Conservation (phyloP, 2,113 vertebrate genomes). For the Potamarius usumacintae region DNA sequence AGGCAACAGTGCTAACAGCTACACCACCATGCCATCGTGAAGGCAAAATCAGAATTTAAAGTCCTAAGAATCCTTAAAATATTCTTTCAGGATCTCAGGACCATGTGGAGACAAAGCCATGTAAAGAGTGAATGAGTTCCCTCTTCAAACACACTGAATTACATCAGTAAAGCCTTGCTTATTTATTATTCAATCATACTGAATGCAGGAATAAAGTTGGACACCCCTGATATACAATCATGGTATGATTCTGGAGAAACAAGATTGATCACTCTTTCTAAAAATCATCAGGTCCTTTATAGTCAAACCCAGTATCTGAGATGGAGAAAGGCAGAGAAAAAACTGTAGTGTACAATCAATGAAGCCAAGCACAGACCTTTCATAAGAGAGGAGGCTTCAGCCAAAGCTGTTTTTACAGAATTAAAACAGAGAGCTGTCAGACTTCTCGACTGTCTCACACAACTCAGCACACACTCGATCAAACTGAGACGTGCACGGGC, state of each 20-base stretch:
- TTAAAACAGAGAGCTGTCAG: constrained; percentile 48
- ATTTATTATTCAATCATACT: background rate
- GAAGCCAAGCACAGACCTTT: constrained; percentile 21
- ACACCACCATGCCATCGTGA: too few species aligned
- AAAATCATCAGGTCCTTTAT: background rate
- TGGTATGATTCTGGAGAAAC: background rate
- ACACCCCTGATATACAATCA: background rate
- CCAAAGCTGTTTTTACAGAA: constrained; percentile 42
- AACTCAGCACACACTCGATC: constrained; percentile 32
- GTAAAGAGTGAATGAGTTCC: background rate
- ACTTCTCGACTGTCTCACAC: constrained; percentile 14
- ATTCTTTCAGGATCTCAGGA: background rate
- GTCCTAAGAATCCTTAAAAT: background rate
- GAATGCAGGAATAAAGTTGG: background rate
- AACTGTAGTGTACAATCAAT: background rate
- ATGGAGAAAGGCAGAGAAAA: background rate
- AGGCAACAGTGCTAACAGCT: too few species aligned
- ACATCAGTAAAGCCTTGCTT: background rate
- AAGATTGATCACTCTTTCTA: background rate
- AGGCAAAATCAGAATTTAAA: background rate
- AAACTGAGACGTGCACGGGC: background rate
- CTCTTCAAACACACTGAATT: background rate
- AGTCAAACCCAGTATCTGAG: background rate
- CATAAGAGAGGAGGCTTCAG: constrained; percentile 6
- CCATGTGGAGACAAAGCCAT: background rate